Evolutionary conservation across 2,888 invertebrate genomes (phyloP).

Genomic region (Leptinotarsa tumamoca): DNA sequence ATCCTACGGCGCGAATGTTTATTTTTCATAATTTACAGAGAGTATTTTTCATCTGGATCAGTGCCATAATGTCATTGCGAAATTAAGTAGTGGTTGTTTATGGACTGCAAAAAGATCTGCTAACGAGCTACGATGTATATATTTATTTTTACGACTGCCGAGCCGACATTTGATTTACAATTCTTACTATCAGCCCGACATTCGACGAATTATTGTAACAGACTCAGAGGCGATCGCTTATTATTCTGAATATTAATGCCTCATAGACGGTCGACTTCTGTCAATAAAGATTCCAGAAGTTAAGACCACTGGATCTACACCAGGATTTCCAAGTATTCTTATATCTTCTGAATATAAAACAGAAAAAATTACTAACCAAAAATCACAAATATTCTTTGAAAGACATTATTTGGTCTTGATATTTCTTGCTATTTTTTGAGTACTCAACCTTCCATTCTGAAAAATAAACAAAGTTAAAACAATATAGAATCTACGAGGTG

Average conservation of each 20-base stretch:
- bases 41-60: constrained; percentile 57
- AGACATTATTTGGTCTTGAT: too few species aligned
- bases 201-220: constrained; percentile 37
- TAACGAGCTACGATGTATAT: constrained; percentile 55
- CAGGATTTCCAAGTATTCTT: too few species aligned
- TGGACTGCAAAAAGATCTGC: constrained; percentile 52
- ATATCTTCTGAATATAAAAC: too few species aligned
- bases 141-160: constrained; percentile 54
- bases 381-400: too few species aligned
- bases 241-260: constrained; percentile 42
- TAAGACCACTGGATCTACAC: neutral
- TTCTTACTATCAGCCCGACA: constrained; percentile 34
- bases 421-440: too few species aligned
- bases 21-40: constrained; percentile 59
- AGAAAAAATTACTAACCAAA: too few species aligned
- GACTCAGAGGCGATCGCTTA: constrained; percentile 31
- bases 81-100: constrained; percentile 63
- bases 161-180: constrained; percentile 46
- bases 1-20: constrained; percentile 41
- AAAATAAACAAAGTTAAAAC: too few species aligned
- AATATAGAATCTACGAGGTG: too few species aligned
- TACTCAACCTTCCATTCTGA: too few species aligned
- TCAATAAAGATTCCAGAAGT: constrained; percentile 12
- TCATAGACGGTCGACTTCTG: constrained; percentile 19
- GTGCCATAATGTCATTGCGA: constrained; percentile 61